A percentile compares a stretch with the other conserved stretches of the same genome.
Evolutionary conservation across 2,113 vertebrate species (phyloP).

Genomic region (Neogale vison): DNA sequence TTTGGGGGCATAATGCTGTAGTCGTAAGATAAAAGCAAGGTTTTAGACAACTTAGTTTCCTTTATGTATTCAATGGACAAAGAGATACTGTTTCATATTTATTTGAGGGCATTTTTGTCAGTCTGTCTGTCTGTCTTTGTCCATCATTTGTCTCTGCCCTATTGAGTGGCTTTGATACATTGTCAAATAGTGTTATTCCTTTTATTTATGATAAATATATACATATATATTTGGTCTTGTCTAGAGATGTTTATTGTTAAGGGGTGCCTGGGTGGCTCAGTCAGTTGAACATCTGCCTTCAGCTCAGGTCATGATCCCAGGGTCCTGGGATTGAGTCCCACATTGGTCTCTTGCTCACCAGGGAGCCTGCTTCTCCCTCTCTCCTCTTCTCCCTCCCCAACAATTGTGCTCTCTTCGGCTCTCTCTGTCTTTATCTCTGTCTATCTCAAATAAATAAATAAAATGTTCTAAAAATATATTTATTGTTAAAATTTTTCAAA

Average conservation of each 20-base stretch:
- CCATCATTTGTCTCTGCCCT: not conserved
- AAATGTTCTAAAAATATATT: not conserved
- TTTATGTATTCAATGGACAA: not conserved
- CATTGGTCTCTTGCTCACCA: too few relatives aligned
- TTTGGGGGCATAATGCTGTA: not conserved
- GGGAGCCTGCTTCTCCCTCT: too few relatives aligned
- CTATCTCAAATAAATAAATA: too few relatives aligned
- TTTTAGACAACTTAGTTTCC: not conserved
- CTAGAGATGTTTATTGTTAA: not conserved
- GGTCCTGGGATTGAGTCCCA: too few relatives aligned
- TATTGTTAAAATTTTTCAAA: conserved; percentile 21
- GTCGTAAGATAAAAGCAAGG: not conserved
- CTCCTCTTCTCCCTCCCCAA: too few relatives aligned
- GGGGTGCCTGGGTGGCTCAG: too few relatives aligned
- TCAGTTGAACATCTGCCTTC: too few relatives aligned
- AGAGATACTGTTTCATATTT: not conserved
- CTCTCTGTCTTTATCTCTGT: too few relatives aligned
- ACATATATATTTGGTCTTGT: not conserved
- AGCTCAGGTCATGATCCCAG: too few relatives aligned
- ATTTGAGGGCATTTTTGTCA: not conserved
- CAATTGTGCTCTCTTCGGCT: too few relatives aligned
- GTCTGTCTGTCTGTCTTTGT: not conserved
- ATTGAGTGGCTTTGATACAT: not conserved
- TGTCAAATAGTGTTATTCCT: not conserved
- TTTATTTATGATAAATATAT: not conserved